Evolutionary conservation across 2,888 invertebrate genomes (phyloP).

Genomic region (Rotaria socialis): DNA sequence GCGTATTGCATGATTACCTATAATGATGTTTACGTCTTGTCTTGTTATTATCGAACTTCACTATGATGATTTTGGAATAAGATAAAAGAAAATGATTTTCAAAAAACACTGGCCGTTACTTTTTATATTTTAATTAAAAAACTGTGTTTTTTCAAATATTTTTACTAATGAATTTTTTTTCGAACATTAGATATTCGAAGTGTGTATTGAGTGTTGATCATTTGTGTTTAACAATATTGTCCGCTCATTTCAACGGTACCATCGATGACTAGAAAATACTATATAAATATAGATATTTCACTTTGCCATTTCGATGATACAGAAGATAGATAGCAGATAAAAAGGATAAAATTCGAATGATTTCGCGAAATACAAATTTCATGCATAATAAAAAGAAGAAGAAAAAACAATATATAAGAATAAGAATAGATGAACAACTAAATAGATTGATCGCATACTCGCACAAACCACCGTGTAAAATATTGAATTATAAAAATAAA

Average conservation of each 20-base stretch:
- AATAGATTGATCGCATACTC: constrained; percentile 13
- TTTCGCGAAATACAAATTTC: background rate
- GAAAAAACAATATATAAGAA: background rate
- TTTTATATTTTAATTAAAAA: too few species aligned
- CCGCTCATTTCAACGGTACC: background rate
- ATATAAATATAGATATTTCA: background rate
- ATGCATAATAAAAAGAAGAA: background rate
- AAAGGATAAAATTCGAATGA: background rate
- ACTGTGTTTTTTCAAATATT: too few species aligned
- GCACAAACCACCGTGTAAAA: background rate
- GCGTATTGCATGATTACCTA: too few species aligned
- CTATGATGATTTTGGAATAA: too few species aligned
- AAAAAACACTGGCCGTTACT: too few species aligned
- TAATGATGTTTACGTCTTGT: too few species aligned
- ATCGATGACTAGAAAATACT: background rate
- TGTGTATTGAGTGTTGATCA: background rate
- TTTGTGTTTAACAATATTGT: background rate
- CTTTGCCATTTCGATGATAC: background rate
- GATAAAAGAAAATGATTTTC: too few species aligned
- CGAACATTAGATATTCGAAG: too few species aligned
- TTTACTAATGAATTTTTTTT: too few species aligned
- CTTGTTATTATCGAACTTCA: too few species aligned
- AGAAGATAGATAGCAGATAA: background rate
- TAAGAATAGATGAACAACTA: background rate
- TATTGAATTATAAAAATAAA: background rate